Conservation (phyloP, 2,113 vertebrate species). For the Grammomys dolichurus region DNA sequence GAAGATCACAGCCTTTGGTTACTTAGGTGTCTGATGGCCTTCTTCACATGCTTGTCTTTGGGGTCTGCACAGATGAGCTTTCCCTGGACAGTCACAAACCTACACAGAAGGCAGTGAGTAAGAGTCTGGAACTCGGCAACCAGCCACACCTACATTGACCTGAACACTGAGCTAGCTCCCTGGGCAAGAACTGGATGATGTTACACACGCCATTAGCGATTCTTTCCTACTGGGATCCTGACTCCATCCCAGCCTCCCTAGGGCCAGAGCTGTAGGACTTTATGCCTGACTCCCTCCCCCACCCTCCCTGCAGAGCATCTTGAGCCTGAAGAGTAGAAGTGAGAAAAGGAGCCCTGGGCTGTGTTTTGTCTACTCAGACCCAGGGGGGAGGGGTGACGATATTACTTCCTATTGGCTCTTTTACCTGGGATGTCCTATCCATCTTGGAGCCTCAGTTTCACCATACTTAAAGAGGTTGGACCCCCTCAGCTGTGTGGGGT, state of each 20-base stretch:
- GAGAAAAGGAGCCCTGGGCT: fast-evolving
- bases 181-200: not conserved
- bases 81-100: conserved; percentile 46
- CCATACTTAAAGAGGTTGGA: not conserved
- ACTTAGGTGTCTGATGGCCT: not conserved
- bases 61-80: conserved; percentile 62
- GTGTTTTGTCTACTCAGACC: not conserved
- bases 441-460: not conserved
- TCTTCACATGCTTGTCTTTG: not conserved
- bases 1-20: fast-evolving
- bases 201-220: not conserved
- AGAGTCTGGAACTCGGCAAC: fast-evolving
- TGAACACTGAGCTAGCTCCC: not conserved
- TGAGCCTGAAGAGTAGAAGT: too few species aligned
- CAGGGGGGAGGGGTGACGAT: not conserved
- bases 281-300: not conserved
- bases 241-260: not conserved
- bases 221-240: too few species aligned
- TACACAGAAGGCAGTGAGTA: not conserved
- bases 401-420: not conserved
- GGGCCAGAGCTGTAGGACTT: not conserved
- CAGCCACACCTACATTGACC: not conserved
- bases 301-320: not conserved
- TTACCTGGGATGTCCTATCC: not conserved
- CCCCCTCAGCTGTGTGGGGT: not conserved